Evolutionary conservation across 2,888 invertebrate genomes (phyloP), one percentile per base, ranked within the genome.

Genomic region (Anaspis maculata): DNA sequence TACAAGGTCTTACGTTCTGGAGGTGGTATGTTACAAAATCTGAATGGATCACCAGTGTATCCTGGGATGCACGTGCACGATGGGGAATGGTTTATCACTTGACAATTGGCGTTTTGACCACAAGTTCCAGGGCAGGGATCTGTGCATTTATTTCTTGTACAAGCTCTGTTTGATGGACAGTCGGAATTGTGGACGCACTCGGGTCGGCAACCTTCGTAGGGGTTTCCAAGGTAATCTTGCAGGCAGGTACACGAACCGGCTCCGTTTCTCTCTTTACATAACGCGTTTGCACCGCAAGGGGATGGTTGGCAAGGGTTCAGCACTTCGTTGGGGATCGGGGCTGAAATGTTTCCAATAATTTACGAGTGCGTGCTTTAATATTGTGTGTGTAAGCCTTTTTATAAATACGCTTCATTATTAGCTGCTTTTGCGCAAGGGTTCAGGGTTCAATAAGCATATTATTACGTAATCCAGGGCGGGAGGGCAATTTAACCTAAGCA

Each of bases 111-210:
- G 54, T 77, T 77, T 43, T 68, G 69, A 0, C 77, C 77, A 52
- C 79, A 80, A 3, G 75, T 72, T 41, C 74, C 76, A 1, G 72
- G 72, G 42, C 79, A 80, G 9, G 79, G 78, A 62, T 79, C 76
- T 25, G 59, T 59, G 46, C 79, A 79, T 55, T 76, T 76, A 45
- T 72, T 71, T 49, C 71, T 70, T 7, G 78, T 69, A 48, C 83
- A 83, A 5, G 80, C 79, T 52, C 68, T 68, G 42, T 78, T 74
- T 2, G 76, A 70, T 2, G 76, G 68, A 56, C 83, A 83, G 51
- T 82, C 81, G 0, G 76, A 72, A 50, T 76, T 78, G 0, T 74
- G 52, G 1, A 72, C 62, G 56, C 80, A 81, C 57, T 81, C 79
- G 1, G 80, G 80, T 22, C 74, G 57, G 37, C 76, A 76, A 26